Conservation (phyloP, 2,113 vertebrate species). For the Sclerurus mexicanus region DNA sequence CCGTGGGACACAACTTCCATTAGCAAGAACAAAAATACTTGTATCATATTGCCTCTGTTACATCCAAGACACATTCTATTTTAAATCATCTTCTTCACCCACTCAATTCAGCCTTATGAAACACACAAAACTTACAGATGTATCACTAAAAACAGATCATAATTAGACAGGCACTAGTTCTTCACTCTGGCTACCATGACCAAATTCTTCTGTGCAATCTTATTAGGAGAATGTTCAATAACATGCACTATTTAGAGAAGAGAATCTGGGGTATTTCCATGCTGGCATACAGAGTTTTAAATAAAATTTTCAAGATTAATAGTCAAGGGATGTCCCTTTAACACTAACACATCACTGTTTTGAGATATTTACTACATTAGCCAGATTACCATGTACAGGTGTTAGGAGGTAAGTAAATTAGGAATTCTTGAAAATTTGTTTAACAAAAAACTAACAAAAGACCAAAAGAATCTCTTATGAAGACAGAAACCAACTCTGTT, state of each 20-base stretch:
- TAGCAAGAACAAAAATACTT: not conserved
- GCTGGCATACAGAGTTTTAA: not conserved
- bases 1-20: not conserved
- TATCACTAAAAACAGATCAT: not conserved
- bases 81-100: not conserved
- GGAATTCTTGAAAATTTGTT: not conserved
- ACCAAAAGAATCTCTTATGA: not conserved
- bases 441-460: not conserved
- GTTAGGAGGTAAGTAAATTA: not conserved
- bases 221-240: not conserved
- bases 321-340: not conserved
- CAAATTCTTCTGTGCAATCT: not conserved
- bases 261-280: not conserved
- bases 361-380: not conserved
- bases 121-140: not conserved
- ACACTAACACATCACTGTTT: not conserved
- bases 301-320: not conserved
- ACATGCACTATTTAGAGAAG: not conserved
- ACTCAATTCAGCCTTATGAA: not conserved
- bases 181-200: not conserved
- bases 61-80: not conserved
- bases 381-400: not conserved
- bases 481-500: not conserved
- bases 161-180: not conserved
- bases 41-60: not conserved